Evolutionary conservation across 2,797 vertebrate species (phyloP), one percentile per base, ranked within the genome.

Genomic region (Cryptoblepharus egeriae): DNA sequence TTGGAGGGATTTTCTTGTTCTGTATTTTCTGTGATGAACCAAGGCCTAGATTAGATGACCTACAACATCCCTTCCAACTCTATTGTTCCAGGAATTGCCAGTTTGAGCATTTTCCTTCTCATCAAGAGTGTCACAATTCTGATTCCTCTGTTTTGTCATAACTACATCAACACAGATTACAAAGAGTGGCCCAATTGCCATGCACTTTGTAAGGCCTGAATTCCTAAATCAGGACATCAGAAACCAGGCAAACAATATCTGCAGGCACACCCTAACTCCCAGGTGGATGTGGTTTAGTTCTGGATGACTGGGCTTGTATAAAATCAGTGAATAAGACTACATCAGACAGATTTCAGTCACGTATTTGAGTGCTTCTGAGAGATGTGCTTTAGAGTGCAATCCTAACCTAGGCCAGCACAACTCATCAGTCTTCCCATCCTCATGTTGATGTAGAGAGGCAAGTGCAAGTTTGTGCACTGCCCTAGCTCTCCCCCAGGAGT

Each of bases 231-330:
- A 45, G 37, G 10, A 28, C 39, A 55, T 26, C 42, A 70, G 77
- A 42, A 39, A n/a, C 22, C 12, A 37, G 76, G 45, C 77, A 70
- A 58, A 28, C 30, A 10, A 13, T 39, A 9, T 22, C 13, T 37
- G 24, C 1, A 37, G 49, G 45, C 49, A 42, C 30, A 28, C 8
- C 30, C 20, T 64, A 64, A 49, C 18, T 24, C 11, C 42, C 22
- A 60, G 20, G 28, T 20, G 26, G 12, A 60, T 42, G 39, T 32
- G n/a, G 10, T 45, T 13, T 45, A 32, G 20, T 60, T 37, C 0
- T 75, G 78, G 77, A 82, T 88, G 87, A 90, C 58, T 39, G 42
- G 3, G 3, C 71, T 79, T 60, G 81, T 69, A 78, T 35, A 70
- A 45, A 87, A 85, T 2, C 1, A 0, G 39, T 82, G 68, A 39